Conservation (phyloP, 2,888 invertebrate genomes). For the Drosophila recens region DNA sequence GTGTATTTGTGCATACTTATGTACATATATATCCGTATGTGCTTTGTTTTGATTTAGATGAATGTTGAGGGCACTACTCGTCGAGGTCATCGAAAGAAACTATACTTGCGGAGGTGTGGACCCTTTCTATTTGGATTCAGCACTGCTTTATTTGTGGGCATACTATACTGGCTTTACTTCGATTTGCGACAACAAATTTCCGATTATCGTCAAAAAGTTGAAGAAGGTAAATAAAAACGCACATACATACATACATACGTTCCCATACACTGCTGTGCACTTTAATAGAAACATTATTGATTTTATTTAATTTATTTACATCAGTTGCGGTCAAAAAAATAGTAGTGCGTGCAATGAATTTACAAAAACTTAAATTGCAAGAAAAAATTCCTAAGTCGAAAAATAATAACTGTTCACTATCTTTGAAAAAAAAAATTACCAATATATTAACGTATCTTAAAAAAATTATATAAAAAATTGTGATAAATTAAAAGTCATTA, state of each 20-base stretch:
- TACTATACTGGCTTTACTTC: constrained; percentile 84
- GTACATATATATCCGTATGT: constrained; percentile 6
- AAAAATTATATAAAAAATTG: no score
- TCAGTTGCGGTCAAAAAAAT: no score
- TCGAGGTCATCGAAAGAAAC: constrained; percentile 78
- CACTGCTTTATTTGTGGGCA: constrained; percentile 78
- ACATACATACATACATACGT: background rate
- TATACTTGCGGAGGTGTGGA: constrained; percentile 82
- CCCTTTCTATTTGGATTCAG: constrained; percentile 80
- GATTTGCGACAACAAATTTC: constrained; percentile 84
- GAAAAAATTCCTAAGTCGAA: no score
- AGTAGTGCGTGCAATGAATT: no score
- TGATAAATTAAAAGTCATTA: no score
- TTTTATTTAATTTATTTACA: background rate
- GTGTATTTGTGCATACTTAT: constrained; percentile 1
- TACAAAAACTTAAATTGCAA: no score
- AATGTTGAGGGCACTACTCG: constrained; percentile 72
- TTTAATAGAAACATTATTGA: background rate
- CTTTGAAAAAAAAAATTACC: no score
- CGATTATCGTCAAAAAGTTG: constrained; percentile 84
- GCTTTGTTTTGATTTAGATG: constrained; percentile 56
- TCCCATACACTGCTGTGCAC: background rate
- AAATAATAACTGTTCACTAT: no score
- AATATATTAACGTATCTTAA: no score
- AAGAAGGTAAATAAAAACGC: constrained; percentile 80